phyloP scores from a whole-genome alignment of 2,888 invertebrate genomes.

The Dolomedes plantarius region DNA sequence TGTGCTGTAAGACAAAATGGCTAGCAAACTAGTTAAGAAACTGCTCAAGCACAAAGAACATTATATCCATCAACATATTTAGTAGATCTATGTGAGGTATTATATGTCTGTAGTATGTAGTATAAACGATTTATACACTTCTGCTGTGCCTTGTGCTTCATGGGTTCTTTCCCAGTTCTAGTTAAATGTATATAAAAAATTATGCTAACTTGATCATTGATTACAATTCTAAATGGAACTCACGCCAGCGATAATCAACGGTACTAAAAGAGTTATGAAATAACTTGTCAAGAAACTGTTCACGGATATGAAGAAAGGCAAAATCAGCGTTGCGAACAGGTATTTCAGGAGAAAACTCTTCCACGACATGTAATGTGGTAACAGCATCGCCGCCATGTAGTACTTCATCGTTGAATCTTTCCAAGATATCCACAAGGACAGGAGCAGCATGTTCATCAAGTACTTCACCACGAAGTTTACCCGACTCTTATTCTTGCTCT shows the following conservation, averaged over 20 bases:
- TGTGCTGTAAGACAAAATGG: too few relatives aligned
- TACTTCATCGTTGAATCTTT: slow-evolving; percentile 32
- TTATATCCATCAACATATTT: too few relatives aligned
- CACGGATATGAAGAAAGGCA: slow-evolving; percentile 37
- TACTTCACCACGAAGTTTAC: slow-evolving; percentile 19
- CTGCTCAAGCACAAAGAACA: too few relatives aligned
- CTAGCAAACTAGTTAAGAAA: too few relatives aligned
- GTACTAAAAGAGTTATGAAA: slow-evolving; percentile 13
- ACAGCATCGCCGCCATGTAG: slow-evolving; percentile 25
- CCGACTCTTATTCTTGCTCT: slow-evolving; percentile 5
- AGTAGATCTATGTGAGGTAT: too few relatives aligned
- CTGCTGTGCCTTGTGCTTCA: too few relatives aligned
- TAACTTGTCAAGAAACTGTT: slow-evolving; percentile 22
- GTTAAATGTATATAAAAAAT: too few relatives aligned
- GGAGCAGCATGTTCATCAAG: slow-evolving; percentile 16
- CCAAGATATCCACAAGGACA: slow-evolving; percentile 32
- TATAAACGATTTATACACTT: too few relatives aligned
- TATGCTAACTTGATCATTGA: too few relatives aligned
- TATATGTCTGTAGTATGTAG: too few relatives aligned
- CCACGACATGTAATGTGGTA: slow-evolving; percentile 36
- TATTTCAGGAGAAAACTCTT: slow-evolving; percentile 38
- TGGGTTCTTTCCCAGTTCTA: too few relatives aligned
- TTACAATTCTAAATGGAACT: slow-evolving; percentile 22
- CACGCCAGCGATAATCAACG: slow-evolving; percentile 14
- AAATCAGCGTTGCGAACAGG: slow-evolving; percentile 2